Percentiles rank a stretch among this genome's conserved stretches.
These are phyloP conservation scores for Channa striata DNA, from an alignment of 2,797 vertebrate species.

Conservation along the genomic window DNA sequence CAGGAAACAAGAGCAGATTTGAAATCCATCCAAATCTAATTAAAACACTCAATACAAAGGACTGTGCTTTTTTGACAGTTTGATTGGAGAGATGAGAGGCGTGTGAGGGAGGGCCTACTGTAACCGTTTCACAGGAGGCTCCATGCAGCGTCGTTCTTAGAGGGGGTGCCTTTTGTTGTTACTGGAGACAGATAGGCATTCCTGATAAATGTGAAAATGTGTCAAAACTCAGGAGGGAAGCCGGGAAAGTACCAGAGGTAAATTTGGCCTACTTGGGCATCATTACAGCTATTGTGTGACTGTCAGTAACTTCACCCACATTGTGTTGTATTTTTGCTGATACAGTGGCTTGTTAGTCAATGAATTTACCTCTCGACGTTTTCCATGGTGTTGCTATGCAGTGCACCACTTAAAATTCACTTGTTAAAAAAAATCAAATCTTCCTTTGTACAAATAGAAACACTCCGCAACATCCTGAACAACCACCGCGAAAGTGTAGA, in stretches of 20 bases:
- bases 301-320: constrained; percentile 65
- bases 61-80: constrained; percentile 80
- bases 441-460: constrained; percentile 10
- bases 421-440: not conserved
- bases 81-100: constrained; percentile 78
- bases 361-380: constrained; percentile 8
- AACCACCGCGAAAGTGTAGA: constrained; percentile 33
- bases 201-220: constrained; percentile 81
- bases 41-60: constrained; percentile 77
- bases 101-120: constrained; percentile 70
- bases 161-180: constrained; percentile 79
- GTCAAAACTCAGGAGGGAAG: constrained; percentile 83
- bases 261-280: constrained; percentile 78
- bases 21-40: constrained; percentile 85
- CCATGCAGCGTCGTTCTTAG: constrained; percentile 71
- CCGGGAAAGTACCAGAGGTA: constrained; percentile 74
- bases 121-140: constrained; percentile 80
- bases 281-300: constrained; percentile 76
- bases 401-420: constrained; percentile 14
- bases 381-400: constrained; percentile 26
- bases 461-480: constrained; percentile 24
- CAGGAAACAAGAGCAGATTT: constrained; percentile 81
- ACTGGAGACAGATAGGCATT: constrained; percentile 80
- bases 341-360: constrained; percentile 37
- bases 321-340: constrained; percentile 55